phyloP scores from a whole-genome alignment of 1,140 invertebrate genomes.

The Condylostylus longicornis region DNA sequence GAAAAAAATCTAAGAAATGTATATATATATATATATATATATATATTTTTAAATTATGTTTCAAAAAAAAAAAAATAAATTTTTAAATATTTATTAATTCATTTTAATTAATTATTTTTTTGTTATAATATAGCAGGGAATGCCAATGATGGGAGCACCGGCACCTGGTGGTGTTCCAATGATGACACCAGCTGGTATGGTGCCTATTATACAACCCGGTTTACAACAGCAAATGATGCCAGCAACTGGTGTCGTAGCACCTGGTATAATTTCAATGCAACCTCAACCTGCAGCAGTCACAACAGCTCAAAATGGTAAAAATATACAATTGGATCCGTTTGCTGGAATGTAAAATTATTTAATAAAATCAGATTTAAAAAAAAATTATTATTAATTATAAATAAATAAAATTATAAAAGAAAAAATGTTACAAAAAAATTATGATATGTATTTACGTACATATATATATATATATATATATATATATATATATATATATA shows the following conservation, averaged over 20 bases:
- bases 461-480: conserved; percentile 1
- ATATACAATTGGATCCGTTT: conserved; percentile 29
- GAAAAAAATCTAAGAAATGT: too few relatives aligned
- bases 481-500: conserved; percentile 1
- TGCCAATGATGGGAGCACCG: conserved; percentile 27
- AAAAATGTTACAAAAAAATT: conserved; percentile 1
- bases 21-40: too few relatives aligned
- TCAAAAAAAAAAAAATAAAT: background rate
- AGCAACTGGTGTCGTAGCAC: conserved; percentile 16
- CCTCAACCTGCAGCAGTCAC: background rate
- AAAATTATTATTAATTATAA: conserved; percentile 2
- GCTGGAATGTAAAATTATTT: conserved; percentile 6
- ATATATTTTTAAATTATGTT: too few relatives aligned
- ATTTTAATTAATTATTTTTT: background rate
- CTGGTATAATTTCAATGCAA: conserved; percentile 1
- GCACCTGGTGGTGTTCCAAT: conserved; percentile 27
- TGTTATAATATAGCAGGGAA: conserved; percentile 19
- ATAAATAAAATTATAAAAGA: conserved; percentile 2
- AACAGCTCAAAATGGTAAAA: conserved; percentile 14
- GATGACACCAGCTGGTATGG: conserved; percentile 13
- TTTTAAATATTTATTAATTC: background rate
- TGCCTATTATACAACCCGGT: conserved; percentile 22
- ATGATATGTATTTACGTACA: background rate
- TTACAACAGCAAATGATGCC: conserved; percentile 12
- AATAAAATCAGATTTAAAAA: background rate